Conservation (phyloP, 1,140 invertebrate species). For the Trypoxylus dichotomus region DNA sequence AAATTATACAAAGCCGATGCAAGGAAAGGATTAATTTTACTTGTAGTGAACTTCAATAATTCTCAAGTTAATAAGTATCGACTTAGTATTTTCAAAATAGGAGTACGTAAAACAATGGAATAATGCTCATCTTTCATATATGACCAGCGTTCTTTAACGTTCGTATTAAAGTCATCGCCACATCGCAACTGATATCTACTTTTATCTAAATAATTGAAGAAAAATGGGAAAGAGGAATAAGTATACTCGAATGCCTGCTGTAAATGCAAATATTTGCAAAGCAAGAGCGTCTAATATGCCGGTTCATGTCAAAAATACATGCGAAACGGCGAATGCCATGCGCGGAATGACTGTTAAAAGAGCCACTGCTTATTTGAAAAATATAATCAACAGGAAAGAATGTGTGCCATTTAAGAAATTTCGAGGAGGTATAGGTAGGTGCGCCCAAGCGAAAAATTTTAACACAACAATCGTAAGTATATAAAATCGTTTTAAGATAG, state of each 20-base stretch:
- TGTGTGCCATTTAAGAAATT: constrained; percentile 44
- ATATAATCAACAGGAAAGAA: constrained; percentile 41
- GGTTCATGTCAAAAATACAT: constrained; percentile 87
- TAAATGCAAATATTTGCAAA: constrained; percentile 96
- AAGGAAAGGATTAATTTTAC: too few species aligned
- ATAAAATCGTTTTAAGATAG: too few species aligned
- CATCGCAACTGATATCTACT: neutral
- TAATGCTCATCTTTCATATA: too few species aligned
- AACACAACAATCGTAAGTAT: constrained; percentile 38
- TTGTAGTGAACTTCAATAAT: too few species aligned
- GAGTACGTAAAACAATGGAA: too few species aligned
- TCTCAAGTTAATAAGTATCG: too few species aligned
- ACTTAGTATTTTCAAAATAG: too few species aligned
- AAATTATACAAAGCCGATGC: too few species aligned
- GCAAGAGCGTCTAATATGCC: constrained; percentile 95
- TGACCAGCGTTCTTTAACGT: constrained; percentile 81
- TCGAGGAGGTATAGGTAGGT: constrained; percentile 43
- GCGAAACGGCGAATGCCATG: constrained; percentile 38
- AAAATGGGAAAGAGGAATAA: constrained; percentile 75
- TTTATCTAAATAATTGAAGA: neutral
- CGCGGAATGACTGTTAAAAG: constrained; percentile 40
- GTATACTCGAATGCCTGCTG: constrained; percentile 94
- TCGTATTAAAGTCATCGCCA: constrained; percentile 56
- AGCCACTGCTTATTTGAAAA: constrained; percentile 42
- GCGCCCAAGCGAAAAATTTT: constrained; percentile 46